These are phyloP conservation scores for Hypena proboscidalis DNA, from an alignment of 2,888 invertebrate species.

Conservation along the genomic window DNA sequence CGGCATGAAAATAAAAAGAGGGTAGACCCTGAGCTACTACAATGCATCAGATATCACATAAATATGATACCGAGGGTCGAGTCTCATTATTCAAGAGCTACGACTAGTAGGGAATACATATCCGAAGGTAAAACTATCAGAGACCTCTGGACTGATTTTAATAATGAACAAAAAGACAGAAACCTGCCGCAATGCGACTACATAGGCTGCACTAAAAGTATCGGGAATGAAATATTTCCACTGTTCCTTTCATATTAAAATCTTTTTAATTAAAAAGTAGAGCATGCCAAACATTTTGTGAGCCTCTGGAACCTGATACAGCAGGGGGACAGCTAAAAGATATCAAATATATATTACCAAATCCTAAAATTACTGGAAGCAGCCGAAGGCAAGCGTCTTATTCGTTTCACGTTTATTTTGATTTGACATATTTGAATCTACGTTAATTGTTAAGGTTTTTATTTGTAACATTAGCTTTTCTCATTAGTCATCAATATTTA, in stretches of 20 bases:
- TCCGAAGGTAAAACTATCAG: background rate
- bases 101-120: conserved; percentile 11
- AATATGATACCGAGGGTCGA: conserved; percentile 10
- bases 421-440: conserved; percentile 4
- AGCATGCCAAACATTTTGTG: conserved; percentile 11
- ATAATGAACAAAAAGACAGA: background rate
- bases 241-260: too few species aligned
- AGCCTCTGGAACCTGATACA: conserved; percentile 13
- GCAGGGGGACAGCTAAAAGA: conserved; percentile 6
- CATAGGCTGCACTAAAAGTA: conserved; percentile 22
- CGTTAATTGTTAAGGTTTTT: conserved; percentile 2
- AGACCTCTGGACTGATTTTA: conserved; percentile 1
- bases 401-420: conserved; percentile 5
- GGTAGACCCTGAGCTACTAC: conserved; percentile 1
- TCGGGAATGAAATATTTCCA: too few species aligned
- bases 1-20: conserved; percentile 2
- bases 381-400: conserved; percentile 6
- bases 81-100: conserved; percentile 11
- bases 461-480: background rate
- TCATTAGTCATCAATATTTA: too few species aligned
- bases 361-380: conserved; percentile 5
- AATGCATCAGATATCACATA: conserved; percentile 6
- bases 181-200: too few species aligned
- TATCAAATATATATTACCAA: conserved; percentile 6
- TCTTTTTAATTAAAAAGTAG: conserved; percentile 12